Percentiles rank a stretch among this genome's conserved stretches.
phyloP scores from a whole-genome alignment of 1,140 invertebrate species.

The Lasaia peninsularis region DNA sequence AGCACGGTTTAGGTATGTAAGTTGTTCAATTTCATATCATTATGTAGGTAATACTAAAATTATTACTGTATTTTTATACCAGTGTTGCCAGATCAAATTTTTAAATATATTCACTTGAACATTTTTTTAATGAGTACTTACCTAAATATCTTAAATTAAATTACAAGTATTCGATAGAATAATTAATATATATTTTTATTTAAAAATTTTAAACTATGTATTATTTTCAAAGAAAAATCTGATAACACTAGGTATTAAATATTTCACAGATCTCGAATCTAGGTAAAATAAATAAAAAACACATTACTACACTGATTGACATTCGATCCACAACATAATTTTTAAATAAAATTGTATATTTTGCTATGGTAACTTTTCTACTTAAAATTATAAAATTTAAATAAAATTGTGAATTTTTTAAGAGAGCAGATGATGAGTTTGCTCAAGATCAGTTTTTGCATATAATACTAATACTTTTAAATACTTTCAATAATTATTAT shows the following conservation, averaged over 20 bases:
- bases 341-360: constrained; percentile 16
- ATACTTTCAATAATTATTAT: background rate
- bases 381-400: constrained; percentile 32
- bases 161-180: too few relatives aligned
- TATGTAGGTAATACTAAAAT: background rate
- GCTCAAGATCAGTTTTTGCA: background rate
- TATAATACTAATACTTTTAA: background rate
- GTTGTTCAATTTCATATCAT: background rate
- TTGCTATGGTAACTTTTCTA: constrained; percentile 44
- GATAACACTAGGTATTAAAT: background rate
- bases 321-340: background rate
- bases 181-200: too few relatives aligned
- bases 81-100: too few relatives aligned
- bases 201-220: too few relatives aligned
- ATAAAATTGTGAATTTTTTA: constrained; percentile 27
- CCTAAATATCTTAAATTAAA: too few relatives aligned
- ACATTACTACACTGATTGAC: background rate
- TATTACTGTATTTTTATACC: too few relatives aligned
- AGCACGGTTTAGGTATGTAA: too few relatives aligned
- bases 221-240: background rate
- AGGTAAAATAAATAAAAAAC: background rate
- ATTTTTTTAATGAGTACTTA: too few relatives aligned
- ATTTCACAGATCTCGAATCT: background rate
- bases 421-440: constrained; percentile 20
- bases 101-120: too few relatives aligned